phyloP scores from a whole-genome alignment of 2,797 vertebrate species.

The Galaxias olidus region DNA sequence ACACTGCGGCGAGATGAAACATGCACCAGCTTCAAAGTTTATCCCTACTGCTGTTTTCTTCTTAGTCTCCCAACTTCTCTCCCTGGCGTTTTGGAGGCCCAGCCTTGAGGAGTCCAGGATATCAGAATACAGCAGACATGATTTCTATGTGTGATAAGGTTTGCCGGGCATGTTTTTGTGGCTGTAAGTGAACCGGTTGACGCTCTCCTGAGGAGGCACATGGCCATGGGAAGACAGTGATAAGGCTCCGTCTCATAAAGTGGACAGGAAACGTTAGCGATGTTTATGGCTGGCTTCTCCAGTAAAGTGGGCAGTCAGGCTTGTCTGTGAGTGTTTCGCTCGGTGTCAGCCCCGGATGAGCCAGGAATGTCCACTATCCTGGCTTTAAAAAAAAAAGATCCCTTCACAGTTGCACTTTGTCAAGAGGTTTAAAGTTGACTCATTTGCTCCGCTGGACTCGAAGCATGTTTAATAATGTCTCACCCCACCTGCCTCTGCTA shows the following conservation, averaged over 20 bases:
- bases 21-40: slow-evolving; percentile 2
- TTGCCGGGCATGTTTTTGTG: background rate
- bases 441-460: too few relatives aligned
- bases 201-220: background rate
- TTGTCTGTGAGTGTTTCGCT: too few relatives aligned
- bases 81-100: background rate
- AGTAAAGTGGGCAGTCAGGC: too few relatives aligned
- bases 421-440: too few relatives aligned
- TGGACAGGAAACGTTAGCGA: slow-evolving; percentile 16
- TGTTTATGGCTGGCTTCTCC: background rate
- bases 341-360: too few relatives aligned
- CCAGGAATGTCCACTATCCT: too few relatives aligned
- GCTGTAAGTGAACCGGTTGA: background rate
- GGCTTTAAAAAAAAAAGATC: too few relatives aligned
- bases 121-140: slow-evolving; percentile 12
- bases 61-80: slow-evolving; percentile 29
- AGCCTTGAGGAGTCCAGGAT: slow-evolving; percentile 3
- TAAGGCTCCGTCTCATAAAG: background rate
- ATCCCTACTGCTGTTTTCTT: slow-evolving; percentile 20
- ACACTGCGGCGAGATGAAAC: slow-evolving; percentile 53
- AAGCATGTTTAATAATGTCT: too few relatives aligned
- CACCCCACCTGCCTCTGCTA: too few relatives aligned
- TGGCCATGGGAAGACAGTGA: background rate
- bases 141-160: background rate
- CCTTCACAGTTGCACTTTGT: too few relatives aligned